Evolutionary conservation across 1,140 invertebrate species (phyloP).

Genomic region (Rhagoletis zephyria): DNA sequence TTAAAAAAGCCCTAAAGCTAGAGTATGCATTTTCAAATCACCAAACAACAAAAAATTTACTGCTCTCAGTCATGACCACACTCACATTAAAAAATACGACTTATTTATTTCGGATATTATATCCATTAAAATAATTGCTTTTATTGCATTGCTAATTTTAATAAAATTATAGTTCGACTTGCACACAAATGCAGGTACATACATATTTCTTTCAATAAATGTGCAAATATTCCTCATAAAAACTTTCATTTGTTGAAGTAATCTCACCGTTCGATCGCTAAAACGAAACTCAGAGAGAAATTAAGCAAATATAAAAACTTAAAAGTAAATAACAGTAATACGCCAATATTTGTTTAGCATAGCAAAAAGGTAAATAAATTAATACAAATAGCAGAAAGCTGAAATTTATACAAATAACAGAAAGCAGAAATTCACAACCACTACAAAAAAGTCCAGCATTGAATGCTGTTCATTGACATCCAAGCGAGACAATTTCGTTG

Average conservation of each 20-base stretch:
- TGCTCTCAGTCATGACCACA: too few species aligned
- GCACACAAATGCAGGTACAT: too few species aligned
- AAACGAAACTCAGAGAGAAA: conserved; percentile 10
- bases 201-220: too few species aligned
- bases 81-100: too few species aligned
- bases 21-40: not conserved
- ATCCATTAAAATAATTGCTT: too few species aligned
- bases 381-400: not conserved
- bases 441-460: not conserved
- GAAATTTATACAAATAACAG: not conserved
- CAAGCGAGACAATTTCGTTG: conserved; percentile 7
- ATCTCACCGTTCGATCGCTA: not conserved
- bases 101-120: too few species aligned
- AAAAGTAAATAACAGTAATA: not conserved
- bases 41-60: too few species aligned
- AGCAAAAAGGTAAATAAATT: not conserved
- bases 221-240: too few species aligned
- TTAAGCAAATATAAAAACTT: conserved; percentile 10
- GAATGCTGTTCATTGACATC: conserved; percentile 23
- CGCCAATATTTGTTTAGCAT: too few species aligned
- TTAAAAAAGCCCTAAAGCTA: not conserved
- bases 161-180: too few species aligned
- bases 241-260: too few species aligned
- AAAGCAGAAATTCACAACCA: not conserved
- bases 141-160: too few species aligned